Percentiles rank a stretch among this genome's conserved stretches.
Evolutionary conservation across 2,888 invertebrate species (phyloP).

Genomic region (Drosophila helvetica): DNA sequence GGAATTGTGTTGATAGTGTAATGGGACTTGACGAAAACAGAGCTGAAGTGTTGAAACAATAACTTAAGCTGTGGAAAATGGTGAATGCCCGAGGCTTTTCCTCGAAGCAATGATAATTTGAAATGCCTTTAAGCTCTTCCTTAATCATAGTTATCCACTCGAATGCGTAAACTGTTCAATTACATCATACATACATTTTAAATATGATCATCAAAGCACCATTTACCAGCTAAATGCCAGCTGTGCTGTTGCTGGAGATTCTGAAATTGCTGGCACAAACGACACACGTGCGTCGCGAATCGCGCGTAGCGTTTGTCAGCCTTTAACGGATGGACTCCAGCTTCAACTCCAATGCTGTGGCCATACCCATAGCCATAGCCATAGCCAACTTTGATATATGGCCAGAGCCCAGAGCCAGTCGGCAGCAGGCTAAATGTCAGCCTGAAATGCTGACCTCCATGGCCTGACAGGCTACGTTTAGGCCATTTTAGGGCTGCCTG

Average conservation of each 20-base stretch:
- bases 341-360: constrained; percentile 1
- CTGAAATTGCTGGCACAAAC: constrained; percentile 56
- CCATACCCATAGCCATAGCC: constrained; percentile 15
- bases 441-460: constrained; percentile 69
- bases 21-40: constrained; percentile 41
- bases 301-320: constrained; percentile 55
- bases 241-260: constrained; percentile 22
- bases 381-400: constrained; percentile 45
- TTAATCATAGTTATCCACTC: constrained; percentile 28
- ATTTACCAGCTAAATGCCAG: constrained; percentile 67
- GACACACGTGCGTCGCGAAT: constrained; percentile 72
- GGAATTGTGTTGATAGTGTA: constrained; percentile 25
- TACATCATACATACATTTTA: constrained; percentile 61
- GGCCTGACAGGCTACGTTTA: constrained; percentile 60
- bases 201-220: constrained; percentile 64
- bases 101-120: neutral
- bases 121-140: neutral
- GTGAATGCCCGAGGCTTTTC: constrained; percentile 18
- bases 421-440: constrained; percentile 63
- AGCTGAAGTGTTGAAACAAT: constrained; percentile 27
- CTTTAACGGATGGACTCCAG: constrained; percentile 24
- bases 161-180: constrained; percentile 63
- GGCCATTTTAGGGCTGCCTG: constrained; percentile 70
- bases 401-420: constrained; percentile 32
- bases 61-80: constrained; percentile 12